Conservation (phyloP, 2,797 vertebrate species). For the Astyanax mexicanus region DNA sequence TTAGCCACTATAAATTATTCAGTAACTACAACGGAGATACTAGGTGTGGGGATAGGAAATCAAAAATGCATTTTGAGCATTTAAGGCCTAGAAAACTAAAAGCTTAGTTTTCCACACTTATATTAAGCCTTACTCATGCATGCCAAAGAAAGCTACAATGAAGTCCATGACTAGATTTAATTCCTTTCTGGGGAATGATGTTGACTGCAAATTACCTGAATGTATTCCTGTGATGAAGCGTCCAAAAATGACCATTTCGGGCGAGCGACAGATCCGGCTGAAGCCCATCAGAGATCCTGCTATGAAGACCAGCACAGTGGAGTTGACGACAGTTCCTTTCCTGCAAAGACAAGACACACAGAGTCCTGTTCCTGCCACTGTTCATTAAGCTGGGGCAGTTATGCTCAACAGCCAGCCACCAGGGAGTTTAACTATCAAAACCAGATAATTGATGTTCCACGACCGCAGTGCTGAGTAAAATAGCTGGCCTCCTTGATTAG, state of each 20-base stretch:
- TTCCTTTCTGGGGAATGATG: background rate
- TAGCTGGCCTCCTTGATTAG: conserved; percentile 62
- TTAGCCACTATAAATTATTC: background rate
- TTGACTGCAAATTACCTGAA: conserved; percentile 78
- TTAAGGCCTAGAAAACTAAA: too few species aligned
- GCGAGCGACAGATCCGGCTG: conserved; percentile 83
- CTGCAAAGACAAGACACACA: conserved; percentile 68
- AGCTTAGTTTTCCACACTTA: too few species aligned
- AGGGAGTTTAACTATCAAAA: conserved; percentile 66
- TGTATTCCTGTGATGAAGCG: conserved; percentile 88
- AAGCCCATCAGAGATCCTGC: conserved; percentile 85
- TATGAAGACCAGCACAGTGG: conserved; percentile 83
- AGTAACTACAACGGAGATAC: background rate
- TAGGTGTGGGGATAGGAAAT: background rate
- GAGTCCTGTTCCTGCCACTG: conserved; percentile 49
- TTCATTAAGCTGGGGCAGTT: conserved; percentile 60
- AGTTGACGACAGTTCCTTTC: conserved; percentile 85
- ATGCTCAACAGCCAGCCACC: conserved; percentile 58
- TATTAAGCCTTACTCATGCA: too few species aligned
- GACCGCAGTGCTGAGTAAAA: conserved; percentile 59
- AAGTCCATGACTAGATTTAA: too few species aligned
- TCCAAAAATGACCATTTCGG: conserved; percentile 90
- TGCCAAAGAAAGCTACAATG: background rate
- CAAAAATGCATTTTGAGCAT: too few species aligned
- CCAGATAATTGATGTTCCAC: conserved; percentile 60